Conservation (phyloP, 1,140 invertebrate species). For the Drosophila neocordata region DNA sequence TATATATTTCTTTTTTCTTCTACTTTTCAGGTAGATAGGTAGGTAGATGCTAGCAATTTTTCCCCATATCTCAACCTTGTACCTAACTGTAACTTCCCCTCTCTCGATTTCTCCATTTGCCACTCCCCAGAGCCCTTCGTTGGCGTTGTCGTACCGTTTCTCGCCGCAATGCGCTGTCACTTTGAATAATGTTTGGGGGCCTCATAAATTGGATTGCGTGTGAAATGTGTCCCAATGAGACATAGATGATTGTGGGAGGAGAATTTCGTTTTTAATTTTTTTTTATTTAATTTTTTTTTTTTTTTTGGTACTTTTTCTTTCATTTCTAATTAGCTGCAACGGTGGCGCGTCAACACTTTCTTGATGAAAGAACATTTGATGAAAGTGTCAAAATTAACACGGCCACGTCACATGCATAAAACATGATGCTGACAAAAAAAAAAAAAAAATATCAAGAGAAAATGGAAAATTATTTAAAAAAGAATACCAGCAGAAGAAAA, state of each 20-base stretch:
- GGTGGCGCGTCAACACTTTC: conserved; percentile 49
- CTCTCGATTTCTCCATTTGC: no score
- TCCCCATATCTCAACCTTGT: background rate
- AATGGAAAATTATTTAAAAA: conserved; percentile 1
- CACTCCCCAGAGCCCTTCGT: background rate
- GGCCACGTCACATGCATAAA: conserved; percentile 49
- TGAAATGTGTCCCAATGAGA: conserved; percentile 46
- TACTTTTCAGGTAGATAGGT: conserved; percentile 69
- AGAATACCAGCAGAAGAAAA: background rate
- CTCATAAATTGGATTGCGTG: conserved; percentile 64
- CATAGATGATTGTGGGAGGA: background rate
- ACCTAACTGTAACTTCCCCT: background rate
- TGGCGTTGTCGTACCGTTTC: background rate
- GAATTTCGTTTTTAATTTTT: background rate
- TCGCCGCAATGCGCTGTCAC: conserved; percentile 46
- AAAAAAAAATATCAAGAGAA: conserved; percentile 10
- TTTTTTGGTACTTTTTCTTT: conserved; percentile 18
- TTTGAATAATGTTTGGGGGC: conserved; percentile 66
- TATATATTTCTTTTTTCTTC: conserved; percentile 14
- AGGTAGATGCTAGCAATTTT: conserved; percentile 3
- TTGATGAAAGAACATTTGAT: conserved; percentile 59
- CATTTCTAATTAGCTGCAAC: conserved; percentile 57
- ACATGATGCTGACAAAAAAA: conserved; percentile 30
- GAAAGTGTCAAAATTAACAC: conserved; percentile 56
- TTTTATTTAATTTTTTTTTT: background rate